phyloP scores from a whole-genome alignment of 2,797 vertebrate species.

The Pitangus sulphuratus region DNA sequence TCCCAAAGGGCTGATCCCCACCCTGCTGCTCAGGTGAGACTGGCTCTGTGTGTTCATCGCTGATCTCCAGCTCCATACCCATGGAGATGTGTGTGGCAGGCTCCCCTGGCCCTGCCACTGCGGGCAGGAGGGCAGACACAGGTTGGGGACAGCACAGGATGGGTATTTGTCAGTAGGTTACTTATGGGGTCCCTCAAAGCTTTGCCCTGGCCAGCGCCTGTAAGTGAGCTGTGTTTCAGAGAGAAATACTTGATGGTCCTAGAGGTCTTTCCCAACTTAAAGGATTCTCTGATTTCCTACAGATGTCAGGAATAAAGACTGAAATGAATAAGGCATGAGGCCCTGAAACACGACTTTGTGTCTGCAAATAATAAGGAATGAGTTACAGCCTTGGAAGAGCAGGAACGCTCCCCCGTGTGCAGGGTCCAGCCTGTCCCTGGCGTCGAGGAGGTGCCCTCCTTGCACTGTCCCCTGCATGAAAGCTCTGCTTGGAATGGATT shows the following conservation, averaged over 20 bases:
- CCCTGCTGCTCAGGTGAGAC: not conserved
- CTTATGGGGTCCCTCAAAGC: not conserved
- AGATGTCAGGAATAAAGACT: constrained; percentile 9
- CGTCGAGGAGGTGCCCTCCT: not conserved
- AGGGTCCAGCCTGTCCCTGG: not conserved
- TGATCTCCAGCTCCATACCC: not conserved
- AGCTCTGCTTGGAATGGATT: not conserved
- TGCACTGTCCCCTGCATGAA: not conserved
- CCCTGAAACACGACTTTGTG: not conserved
- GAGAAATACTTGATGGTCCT: not conserved
- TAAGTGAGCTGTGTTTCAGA: rapidly evolving
- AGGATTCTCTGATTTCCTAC: not conserved
- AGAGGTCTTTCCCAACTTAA: not conserved
- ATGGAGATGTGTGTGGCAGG: not conserved
- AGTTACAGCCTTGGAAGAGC: constrained; percentile 3
- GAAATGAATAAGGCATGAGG: constrained; percentile 10
- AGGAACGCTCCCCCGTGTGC: not conserved
- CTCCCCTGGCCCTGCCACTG: not conserved
- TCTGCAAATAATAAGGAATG: constrained; percentile 45
- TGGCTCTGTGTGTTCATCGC: rapidly evolving
- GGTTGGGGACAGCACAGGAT: not conserved
- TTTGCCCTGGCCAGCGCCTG: not conserved
- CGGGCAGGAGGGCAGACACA: rapidly evolving
- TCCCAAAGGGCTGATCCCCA: not conserved
- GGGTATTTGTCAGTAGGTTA: not conserved